Base-by-base conservation (phyloP, 2,888 invertebrate genomes). In the Polymixis lichenea region DNA sequence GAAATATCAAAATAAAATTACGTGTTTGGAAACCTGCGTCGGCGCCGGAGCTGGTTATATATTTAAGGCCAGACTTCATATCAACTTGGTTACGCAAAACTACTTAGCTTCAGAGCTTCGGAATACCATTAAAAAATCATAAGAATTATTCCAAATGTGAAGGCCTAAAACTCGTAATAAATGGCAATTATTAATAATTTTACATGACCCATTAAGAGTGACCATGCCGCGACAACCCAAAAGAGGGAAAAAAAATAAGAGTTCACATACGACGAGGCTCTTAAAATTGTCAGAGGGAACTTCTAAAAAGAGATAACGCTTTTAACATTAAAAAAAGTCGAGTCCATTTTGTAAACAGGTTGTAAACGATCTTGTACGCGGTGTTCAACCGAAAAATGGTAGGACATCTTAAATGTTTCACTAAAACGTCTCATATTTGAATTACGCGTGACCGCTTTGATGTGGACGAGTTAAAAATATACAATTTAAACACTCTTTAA, bases 291-390 rank as follows among this genome's bases (percentile, higher is more conserved):
- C 93, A 92, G 93, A 91, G 91, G 89, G 92, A 91, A 93, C 93
- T 93, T 93, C 92, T 93, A 92, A 93, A 94, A 92, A 90, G 90
- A 93, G 95, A 95, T 95, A 95, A 95, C 90, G 91, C 88, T 91
- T 90, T 91, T 90, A 91, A 93, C 91, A 92, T 91, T 90, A 92
- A 94, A 95, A 94, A 94, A 94, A 92, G 91, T 89, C 72, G 88
- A 91, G 89, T 91, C 90, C 92, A 91, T 91, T 94, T 93, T 93
- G 94, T 95, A 93, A 95, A 94, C 95, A 93, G 92, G 95, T 94
- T 95, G 95, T 95, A 93, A 95, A 94, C 90, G 94, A 93, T 93
- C 92, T 89, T 90, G 90, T 92, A 86, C 79, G 85, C 82, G 83
- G 89, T 87, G 87, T 87, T 82, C 86, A 86, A 87, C 87, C 87